These are phyloP conservation scores for Apogon talboti DNA, from an alignment of 2,797 vertebrate genomes.

Conservation along the genomic window DNA sequence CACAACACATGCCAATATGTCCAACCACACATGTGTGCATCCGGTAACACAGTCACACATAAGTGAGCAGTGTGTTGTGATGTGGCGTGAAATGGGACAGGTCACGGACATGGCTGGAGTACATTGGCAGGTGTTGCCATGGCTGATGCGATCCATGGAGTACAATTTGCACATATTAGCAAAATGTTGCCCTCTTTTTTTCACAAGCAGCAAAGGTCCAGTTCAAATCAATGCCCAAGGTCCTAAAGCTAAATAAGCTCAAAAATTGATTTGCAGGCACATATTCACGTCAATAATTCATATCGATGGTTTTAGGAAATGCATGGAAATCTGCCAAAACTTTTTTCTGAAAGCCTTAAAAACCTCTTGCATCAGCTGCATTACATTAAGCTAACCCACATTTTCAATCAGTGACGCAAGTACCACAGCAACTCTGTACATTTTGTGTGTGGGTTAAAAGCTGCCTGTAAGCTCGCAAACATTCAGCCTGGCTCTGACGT, in stretches of 20 bases:
- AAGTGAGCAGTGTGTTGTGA: conserved; percentile 42
- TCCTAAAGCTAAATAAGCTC: conserved; percentile 67
- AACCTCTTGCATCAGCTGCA: conserved; percentile 7
- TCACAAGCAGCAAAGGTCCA: conserved; percentile 40
- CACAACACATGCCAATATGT: not conserved
- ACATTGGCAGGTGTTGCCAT: conserved; percentile 55
- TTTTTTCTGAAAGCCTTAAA: conserved; percentile 15
- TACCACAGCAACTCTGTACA: not conserved
- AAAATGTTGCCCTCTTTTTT: conserved; percentile 50
- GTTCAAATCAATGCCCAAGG: conserved; percentile 64
- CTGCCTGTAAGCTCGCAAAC: conserved; percentile 22
- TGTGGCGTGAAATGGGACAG: conserved; percentile 56
- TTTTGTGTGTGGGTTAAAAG: conserved; percentile 7
- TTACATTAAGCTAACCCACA: conserved; percentile 21
- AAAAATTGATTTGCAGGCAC: conserved; percentile 48
- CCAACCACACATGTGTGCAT: conserved; percentile 4
- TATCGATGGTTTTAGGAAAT: conserved; percentile 34
- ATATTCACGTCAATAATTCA: conserved; percentile 58
- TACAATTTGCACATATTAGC: conserved; percentile 66
- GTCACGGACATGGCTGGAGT: conserved; percentile 51
- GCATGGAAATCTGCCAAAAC: conserved; percentile 3
- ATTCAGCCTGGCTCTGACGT: conserved; percentile 29
- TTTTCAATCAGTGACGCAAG: conserved; percentile 20
- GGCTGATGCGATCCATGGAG: conserved; percentile 51
- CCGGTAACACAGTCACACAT: conserved; percentile 31